These are phyloP conservation scores for Poecilia velifera DNA, from an alignment of 2,797 vertebrate species.

Conservation along the genomic window DNA sequence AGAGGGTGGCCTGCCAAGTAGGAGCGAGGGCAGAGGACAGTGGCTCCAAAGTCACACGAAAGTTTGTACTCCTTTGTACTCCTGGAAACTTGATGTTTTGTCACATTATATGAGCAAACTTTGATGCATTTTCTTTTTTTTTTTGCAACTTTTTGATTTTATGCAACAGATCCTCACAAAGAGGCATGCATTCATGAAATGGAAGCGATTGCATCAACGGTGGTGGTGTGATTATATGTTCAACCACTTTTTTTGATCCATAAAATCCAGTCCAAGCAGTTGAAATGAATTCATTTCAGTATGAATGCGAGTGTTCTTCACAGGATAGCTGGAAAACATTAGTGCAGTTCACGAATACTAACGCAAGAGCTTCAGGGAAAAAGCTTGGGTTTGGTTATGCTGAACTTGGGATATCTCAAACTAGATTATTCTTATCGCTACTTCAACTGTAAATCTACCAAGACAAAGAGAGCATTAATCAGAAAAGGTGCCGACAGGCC, in stretches of 20 bases:
- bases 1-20: slow-evolving; percentile 16
- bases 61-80: neutral
- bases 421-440: neutral
- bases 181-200: neutral
- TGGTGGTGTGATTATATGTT: neutral
- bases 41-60: slow-evolving; percentile 1
- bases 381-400: neutral
- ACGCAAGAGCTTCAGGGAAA: neutral
- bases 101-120: neutral
- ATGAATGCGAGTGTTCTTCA: neutral
- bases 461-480: neutral
- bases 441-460: neutral
- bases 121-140: neutral
- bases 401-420: neutral
- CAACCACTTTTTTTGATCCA: neutral
- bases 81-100: neutral
- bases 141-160: neutral
- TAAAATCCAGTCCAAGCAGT: neutral
- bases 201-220: neutral
- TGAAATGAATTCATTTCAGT: neutral
- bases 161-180: neutral
- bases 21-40: slow-evolving; percentile 14
- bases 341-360: neutral
- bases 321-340: neutral
- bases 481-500: neutral